phyloP scores from a whole-genome alignment of 1,140 invertebrate genomes.

The Orchestia grillus region DNA sequence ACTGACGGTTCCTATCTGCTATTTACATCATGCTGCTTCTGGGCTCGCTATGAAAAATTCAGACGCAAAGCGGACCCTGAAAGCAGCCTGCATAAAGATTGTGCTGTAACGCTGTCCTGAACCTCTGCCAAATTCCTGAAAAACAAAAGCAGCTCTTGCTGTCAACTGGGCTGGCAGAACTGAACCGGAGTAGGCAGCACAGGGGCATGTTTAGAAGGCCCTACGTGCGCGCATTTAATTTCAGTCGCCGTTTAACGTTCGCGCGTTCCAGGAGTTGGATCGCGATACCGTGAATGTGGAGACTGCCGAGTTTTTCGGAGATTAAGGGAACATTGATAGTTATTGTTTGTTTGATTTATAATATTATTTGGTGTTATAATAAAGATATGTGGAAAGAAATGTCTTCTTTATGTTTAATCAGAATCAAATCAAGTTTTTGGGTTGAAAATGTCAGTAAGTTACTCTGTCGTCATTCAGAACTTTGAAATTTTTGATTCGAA shows the following conservation, averaged over 20 bases:
- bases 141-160: not conserved
- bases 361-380: too few species aligned
- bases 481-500: too few species aligned
- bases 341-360: too few species aligned
- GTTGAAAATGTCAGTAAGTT: too few species aligned
- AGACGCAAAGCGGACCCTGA: not conserved
- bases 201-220: not conserved
- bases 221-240: not conserved
- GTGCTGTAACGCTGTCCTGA: not conserved
- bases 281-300: too few species aligned
- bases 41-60: not conserved
- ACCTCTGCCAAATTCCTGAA: not conserved
- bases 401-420: too few species aligned
- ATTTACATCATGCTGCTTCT: not conserved
- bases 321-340: too few species aligned
- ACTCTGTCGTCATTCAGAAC: too few species aligned
- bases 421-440: too few species aligned
- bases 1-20: not conserved
- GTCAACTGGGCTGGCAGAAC: not conserved
- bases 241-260: not conserved
- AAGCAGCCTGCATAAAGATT: not conserved
- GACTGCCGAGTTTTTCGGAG: too few species aligned
- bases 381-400: too few species aligned
- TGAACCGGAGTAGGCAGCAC: not conserved
- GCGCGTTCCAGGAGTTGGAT: too few species aligned